These are phyloP conservation scores for Meganola albula DNA, from an alignment of 2,888 invertebrate genomes.

Conservation along the genomic window DNA sequence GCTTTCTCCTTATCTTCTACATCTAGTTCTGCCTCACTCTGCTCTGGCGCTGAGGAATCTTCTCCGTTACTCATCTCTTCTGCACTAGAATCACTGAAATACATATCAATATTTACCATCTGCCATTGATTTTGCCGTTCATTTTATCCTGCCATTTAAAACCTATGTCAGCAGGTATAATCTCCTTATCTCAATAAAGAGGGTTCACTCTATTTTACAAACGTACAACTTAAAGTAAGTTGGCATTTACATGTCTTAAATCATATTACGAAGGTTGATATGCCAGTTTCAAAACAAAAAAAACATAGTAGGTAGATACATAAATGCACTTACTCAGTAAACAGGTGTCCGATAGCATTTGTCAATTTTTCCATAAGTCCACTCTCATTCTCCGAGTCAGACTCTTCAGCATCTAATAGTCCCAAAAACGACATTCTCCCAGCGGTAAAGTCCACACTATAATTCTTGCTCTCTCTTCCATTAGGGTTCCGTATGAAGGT, in stretches of 20 bases:
- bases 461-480: conserved; percentile 47
- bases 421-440: conserved; percentile 72
- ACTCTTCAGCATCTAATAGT: conserved; percentile 79
- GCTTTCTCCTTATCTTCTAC: conserved; percentile 47
- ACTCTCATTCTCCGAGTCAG: conserved; percentile 86
- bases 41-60: conserved; percentile 61
- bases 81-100: conserved; percentile 58
- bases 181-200: too few species aligned
- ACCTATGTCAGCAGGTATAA: too few species aligned
- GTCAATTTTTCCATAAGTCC: conserved; percentile 83
- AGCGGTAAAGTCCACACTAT: conserved; percentile 54
- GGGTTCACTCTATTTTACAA: too few species aligned
- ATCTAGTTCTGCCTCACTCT: conserved; percentile 50
- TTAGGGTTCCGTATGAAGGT: conserved; percentile 73
- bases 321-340: conserved; percentile 80
- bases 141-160: too few species aligned
- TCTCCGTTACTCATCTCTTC: conserved; percentile 62
- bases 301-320: neutral
- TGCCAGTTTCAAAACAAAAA: too few species aligned
- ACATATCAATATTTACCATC: too few species aligned
- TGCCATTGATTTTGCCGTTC: too few species aligned
- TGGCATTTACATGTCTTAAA: too few species aligned
- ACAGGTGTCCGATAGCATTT: conserved; percentile 85
- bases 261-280: too few species aligned
- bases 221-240: too few species aligned